These are phyloP conservation scores for Mimas tiliae DNA, from an alignment of 2,888 invertebrate species.

Conservation along the genomic window DNA sequence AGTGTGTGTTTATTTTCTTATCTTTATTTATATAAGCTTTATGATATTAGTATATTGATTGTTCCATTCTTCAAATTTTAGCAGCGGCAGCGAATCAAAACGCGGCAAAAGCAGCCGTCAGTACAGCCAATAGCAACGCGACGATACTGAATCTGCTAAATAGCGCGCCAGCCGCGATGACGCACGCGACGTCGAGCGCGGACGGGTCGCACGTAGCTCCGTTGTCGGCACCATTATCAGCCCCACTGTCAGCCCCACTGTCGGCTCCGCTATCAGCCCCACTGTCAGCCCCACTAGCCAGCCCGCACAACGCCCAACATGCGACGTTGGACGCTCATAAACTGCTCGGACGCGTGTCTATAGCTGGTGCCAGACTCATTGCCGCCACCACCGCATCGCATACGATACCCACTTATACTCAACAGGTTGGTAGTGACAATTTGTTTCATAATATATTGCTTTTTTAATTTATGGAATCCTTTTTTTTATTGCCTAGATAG, in stretches of 20 bases:
- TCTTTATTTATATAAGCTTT: neutral
- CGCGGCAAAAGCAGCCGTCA: constrained; percentile 76
- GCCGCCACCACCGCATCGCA: constrained; percentile 68
- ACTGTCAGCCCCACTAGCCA: constrained; percentile 44
- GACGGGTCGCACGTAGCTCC: constrained; percentile 27
- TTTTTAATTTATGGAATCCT: too few species aligned
- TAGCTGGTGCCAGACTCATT: constrained; percentile 80
- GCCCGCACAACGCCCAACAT: constrained; percentile 40
- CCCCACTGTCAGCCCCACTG: constrained; percentile 38
- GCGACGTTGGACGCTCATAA: constrained; percentile 61
- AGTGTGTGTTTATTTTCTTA: too few species aligned
- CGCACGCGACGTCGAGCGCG: constrained; percentile 73
- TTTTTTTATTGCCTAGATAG: too few species aligned
- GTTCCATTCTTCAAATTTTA: constrained; percentile 8
- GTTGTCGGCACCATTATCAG: constrained; percentile 33
- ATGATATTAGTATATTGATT: neutral
- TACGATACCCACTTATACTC: constrained; percentile 70
- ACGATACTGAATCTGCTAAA: constrained; percentile 91
- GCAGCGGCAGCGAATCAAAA: constrained; percentile 71
- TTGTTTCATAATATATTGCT: neutral
- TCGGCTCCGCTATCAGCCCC: constrained; percentile 34
- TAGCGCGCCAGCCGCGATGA: constrained; percentile 90
- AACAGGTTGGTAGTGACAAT: constrained; percentile 58
- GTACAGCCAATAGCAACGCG: constrained; percentile 86
- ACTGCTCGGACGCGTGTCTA: constrained; percentile 82